Conservation (phyloP, 2,888 invertebrate genomes). For the Pristionchus japonicus region DNA sequence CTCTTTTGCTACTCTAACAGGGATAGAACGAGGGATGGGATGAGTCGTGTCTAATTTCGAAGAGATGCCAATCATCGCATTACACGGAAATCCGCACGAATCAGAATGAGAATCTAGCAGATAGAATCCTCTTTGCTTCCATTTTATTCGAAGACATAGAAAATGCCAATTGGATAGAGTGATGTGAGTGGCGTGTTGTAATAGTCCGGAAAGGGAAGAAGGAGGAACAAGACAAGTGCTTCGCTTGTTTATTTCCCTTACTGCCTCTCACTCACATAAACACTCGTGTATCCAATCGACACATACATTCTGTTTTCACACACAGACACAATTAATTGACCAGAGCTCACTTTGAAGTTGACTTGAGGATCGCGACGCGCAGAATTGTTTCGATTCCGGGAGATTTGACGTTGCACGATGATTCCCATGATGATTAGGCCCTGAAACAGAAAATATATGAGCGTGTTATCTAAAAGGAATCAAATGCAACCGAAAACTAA, state of each 20-base stretch:
- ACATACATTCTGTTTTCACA: neutral
- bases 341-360: constrained; percentile 54
- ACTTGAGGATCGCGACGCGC: constrained; percentile 64
- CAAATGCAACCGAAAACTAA: neutral
- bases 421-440: constrained; percentile 58
- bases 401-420: constrained; percentile 66
- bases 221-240: neutral
- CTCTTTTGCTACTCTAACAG: neutral
- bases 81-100: neutral
- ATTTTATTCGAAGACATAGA: neutral
- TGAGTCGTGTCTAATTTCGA: neutral
- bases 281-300: constrained; percentile 12
- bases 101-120: neutral
- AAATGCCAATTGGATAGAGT: neutral
- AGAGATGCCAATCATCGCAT: neutral
- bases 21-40: neutral
- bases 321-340: neutral
- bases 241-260: constrained; percentile 15
- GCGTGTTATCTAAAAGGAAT: neutral
- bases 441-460: constrained; percentile 52
- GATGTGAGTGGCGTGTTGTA: neutral
- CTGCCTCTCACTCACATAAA: neutral
- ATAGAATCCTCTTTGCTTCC: neutral
- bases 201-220: constrained; percentile 16
- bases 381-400: constrained; percentile 67